Base-by-base conservation (phyloP, 2,888 invertebrate species). In the Callyntrura sp. region DNA sequence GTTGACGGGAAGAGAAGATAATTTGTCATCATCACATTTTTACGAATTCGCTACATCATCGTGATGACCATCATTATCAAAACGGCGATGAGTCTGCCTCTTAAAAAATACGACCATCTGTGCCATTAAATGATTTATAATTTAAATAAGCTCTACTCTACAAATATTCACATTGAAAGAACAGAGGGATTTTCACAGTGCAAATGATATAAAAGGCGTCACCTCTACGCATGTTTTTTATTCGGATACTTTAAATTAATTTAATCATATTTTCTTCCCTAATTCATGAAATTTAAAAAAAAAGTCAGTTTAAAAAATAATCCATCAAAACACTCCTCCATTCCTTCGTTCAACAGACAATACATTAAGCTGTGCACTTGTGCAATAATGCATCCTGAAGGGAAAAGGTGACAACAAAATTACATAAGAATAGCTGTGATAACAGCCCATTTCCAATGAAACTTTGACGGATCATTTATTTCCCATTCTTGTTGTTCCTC, bases 1-100 rank as follows among this genome's bases (percentile, higher is more conserved):
- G 81, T 87, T 87, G 87, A 81, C 51, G 28, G n/a, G 35, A 55
- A 20, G 43, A 60, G 57, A 48, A 23, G 70, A 81, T 82, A 81
- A 87, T 87, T 87, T 87, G 81, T 87, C 87, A 87, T 87, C 81
- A 70, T 62, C 65, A 60, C 62, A 73, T 20, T 70, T 79, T 87
- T 57, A 87, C 45, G 25, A 57, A 43, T 81, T 73, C 12, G 62
- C 28, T 60, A 48, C 48, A 78, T 86, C 86, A 79, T 86, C 55
- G 45, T 55, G 28, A 68, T 73, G n/a, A 62, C 55, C 35, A 55
- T 79, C 43, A 65, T 65, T 23, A 84, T 35, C 43, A 70, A 76
- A 76, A 76, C 51, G 23, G 48, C 76, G 51, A 51, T 11, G 25
- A 51, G 43, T 17, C 68, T 70, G 68, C 68, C 68, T 70, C 68